These are phyloP conservation scores for Lamellibrachia luymesi DNA, from an alignment of 1,140 invertebrate genomes.

Conservation along the genomic window DNA sequence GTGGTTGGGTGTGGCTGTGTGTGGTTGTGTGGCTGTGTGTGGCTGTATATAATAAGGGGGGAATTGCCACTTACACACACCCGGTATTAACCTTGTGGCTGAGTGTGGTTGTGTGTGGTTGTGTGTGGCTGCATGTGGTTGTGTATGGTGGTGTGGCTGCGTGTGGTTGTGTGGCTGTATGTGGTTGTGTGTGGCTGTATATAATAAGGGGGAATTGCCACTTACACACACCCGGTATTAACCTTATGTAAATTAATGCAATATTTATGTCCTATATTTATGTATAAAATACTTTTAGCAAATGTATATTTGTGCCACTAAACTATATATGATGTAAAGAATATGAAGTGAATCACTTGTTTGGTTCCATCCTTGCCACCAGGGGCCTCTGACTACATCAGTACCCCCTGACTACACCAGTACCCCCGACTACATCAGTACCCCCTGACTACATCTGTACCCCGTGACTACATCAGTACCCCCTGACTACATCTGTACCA, in stretches of 20 bases:
- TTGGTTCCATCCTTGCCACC: not conserved
- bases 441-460: no score
- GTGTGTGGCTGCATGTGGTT: no score
- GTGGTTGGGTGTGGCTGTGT: no score
- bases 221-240: not conserved
- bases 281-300: not conserved
- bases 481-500: no score
- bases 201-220: not conserved
- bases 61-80: not conserved
- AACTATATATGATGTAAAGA: not conserved
- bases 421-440: no score
- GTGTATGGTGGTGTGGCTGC: no score
- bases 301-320: not conserved
- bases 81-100: not conserved
- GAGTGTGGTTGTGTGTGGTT: no score
- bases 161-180: no score
- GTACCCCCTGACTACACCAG: no score
- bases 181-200: not conserved
- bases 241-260: not conserved
- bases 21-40: no score
- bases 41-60: not conserved
- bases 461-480: no score
- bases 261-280: not conserved
- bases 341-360: not conserved
- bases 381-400: not conserved